Conservation (phyloP, 2,888 invertebrate species). For the Tetramorium bicarinatum region DNA sequence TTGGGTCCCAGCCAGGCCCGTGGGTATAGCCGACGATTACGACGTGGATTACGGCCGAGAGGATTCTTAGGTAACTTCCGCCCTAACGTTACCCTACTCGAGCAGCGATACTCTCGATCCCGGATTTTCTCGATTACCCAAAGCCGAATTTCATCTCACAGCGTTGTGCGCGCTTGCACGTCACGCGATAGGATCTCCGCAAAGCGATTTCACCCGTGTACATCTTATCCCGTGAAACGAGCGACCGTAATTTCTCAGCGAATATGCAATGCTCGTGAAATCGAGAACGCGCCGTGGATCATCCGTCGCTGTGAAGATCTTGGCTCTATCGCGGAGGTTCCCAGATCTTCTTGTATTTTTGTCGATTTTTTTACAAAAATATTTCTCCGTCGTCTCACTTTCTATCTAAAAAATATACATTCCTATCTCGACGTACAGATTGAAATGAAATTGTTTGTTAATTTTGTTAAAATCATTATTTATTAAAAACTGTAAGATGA, state of each 20-base stretch:
- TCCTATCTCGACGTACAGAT: background rate
- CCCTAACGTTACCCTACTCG: slow-evolving; percentile 17
- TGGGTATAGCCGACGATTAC: slow-evolving; percentile 52
- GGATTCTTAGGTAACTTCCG: slow-evolving; percentile 63
- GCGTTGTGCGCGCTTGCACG: slow-evolving; percentile 43
- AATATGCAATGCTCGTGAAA: slow-evolving; percentile 43
- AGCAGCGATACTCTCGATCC: slow-evolving; percentile 36
- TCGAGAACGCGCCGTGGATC: background rate
- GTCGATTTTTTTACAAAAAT: background rate
- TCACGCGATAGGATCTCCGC: slow-evolving; percentile 44
- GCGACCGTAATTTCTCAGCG: slow-evolving; percentile 35
- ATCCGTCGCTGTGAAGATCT: background rate
- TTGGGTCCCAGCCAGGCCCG: slow-evolving; percentile 75
- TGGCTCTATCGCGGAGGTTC: background rate
- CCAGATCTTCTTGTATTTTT: background rate
- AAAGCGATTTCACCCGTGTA: slow-evolving; percentile 49
- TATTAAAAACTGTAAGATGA: background rate
- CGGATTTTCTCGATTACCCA: slow-evolving; percentile 59
- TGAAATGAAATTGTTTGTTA: background rate
- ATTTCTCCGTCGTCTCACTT: background rate
- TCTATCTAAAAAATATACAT: background rate
- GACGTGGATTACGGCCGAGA: slow-evolving; percentile 57
- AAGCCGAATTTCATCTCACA: slow-evolving; percentile 55
- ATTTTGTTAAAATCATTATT: background rate
- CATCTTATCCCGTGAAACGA: slow-evolving; percentile 45